These are phyloP conservation scores for Pao palembangensis DNA, from an alignment of 2,113 vertebrate species.

Conservation along the genomic window DNA sequence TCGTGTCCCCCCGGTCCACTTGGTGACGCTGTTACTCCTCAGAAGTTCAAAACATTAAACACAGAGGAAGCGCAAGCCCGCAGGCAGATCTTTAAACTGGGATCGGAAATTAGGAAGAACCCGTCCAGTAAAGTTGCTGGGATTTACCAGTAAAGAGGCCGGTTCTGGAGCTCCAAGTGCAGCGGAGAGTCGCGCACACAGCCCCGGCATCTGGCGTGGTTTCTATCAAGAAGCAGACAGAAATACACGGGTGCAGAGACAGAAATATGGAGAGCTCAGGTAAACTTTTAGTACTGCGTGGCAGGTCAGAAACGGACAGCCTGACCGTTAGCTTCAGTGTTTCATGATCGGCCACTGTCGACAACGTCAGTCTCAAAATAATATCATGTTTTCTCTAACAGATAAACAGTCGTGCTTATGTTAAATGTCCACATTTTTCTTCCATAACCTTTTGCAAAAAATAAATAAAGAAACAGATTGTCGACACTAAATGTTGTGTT, in stretches of 20 bases:
- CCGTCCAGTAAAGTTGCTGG: neutral
- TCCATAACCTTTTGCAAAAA: too few species aligned
- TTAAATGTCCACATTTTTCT: too few species aligned
- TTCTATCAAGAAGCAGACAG: neutral
- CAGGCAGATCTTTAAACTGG: neutral
- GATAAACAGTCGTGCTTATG: too few species aligned
- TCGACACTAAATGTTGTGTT: too few species aligned
- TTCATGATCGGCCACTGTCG: too few species aligned
- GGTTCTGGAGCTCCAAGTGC: neutral
- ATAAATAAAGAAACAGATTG: too few species aligned
- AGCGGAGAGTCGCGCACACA: neutral
- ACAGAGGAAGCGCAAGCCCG: conserved; percentile 49
- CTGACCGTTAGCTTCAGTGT: neutral
- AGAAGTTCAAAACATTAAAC: neutral
- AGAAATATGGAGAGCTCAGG: conserved; percentile 47
- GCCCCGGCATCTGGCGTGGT: neutral
- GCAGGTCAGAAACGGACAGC: conserved; percentile 32
- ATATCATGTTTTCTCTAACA: too few species aligned
- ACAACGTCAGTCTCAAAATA: too few species aligned
- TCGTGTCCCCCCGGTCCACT: conserved; percentile 18
- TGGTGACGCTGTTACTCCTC: conserved; percentile 29
- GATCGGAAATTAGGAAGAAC: neutral
- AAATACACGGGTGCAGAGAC: neutral
- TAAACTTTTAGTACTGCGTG: conserved; percentile 63
- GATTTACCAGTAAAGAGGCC: neutral